Percentiles rank a stretch among this genome's conserved stretches.
These are phyloP conservation scores for Bolborhynchus lineola DNA, from an alignment of 2,113 vertebrate genomes.

Conservation along the genomic window DNA sequence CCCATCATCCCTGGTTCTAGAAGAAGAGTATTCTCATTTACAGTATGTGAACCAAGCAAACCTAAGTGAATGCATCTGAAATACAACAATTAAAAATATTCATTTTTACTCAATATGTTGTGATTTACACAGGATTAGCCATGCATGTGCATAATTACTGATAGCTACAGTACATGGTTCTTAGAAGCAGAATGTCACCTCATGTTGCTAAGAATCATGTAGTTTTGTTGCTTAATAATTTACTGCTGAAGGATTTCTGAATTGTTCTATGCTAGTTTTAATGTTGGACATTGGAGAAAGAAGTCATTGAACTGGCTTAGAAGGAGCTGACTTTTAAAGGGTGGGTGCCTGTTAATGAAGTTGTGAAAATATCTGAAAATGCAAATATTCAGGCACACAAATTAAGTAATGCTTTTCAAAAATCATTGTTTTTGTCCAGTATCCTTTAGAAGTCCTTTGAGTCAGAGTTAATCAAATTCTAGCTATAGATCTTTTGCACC, in stretches of 20 bases:
- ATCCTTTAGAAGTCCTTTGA: neutral
- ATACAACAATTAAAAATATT: neutral
- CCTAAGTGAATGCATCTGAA: neutral
- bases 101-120: neutral
- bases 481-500: neutral
- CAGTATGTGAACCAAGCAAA: neutral
- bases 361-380: neutral
- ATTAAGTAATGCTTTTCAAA: neutral
- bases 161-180: neutral
- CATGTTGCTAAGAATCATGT: neutral
- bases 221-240: neutral
- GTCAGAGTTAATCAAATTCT: neutral
- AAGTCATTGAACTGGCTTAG: neutral
- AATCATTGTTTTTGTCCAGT: neutral
- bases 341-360: neutral
- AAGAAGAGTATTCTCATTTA: neutral
- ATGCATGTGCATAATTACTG: neutral
- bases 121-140: neutral
- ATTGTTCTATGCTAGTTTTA: neutral
- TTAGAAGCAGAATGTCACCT: neutral
- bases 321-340: neutral
- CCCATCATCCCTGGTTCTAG: neutral
- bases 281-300: neutral
- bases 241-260: neutral
- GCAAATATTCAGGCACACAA: neutral